Base-by-base conservation (phyloP, 2,113 vertebrate species). In the Hylia prasina region DNA sequence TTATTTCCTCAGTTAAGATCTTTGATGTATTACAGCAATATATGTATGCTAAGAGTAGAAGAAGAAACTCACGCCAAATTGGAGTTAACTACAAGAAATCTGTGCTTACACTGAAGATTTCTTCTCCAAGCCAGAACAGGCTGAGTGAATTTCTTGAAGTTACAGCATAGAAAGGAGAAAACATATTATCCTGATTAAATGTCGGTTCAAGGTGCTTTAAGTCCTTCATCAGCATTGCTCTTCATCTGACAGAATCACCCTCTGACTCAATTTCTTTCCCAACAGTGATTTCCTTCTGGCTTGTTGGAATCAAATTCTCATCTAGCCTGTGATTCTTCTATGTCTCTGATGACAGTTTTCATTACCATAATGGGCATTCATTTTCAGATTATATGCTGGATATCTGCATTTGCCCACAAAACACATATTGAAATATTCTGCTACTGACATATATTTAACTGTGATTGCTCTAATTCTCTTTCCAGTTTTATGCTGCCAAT, bases 181-280 rank as follows among this genome's bases (percentile, higher is more conserved):
- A 91, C 78, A 54, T 77, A 82, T 66, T 54, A 80, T 93, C 37
- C 35, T 66, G 61, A 70, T 94, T 85, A 95, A 95, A 80, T 73
- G 42, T 66, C 3, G 14, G 30, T 56, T 88, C 71, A 88, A 85
- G 79, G 64, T 88, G 35, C 13, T 90, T 45, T 23, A 86, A 81
- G 51, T 64, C 48, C 63, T 93, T 66, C 66, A 81, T 71, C 45
- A 90, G 10, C 37, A 58, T 45, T 66, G 60, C 8, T 73, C 54
- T 86, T 93, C 83, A 92, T 86, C 58, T 90, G 56, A 88, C 42
- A 83, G 19, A 81, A 58, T 81, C n/a, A 5, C 24, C 20, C 18
- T 77, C 64, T 92, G 51, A 44, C 71, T 88, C 68, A 80, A 48
- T 92, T 77, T 88, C 66, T 92, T 88, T 86, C 47, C 44, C n/a